phyloP scores from a whole-genome alignment of 2,797 vertebrate species.

The Silurus aristotelis region DNA sequence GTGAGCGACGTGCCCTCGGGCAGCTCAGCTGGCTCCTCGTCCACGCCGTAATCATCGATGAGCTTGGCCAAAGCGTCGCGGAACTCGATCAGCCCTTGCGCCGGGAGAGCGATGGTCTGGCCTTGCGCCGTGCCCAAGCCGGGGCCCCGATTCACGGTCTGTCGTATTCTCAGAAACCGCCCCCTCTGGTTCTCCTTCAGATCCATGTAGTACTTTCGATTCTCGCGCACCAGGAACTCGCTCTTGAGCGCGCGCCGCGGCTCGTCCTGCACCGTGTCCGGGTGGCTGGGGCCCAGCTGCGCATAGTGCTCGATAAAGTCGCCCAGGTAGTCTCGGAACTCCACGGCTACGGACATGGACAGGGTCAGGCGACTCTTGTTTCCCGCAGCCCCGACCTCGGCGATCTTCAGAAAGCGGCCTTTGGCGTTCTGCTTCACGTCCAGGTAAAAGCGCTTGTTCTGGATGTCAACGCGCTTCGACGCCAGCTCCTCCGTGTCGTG shows the following conservation, averaged over 20 bases:
- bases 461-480: conserved; percentile 97
- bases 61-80: conserved; percentile 97
- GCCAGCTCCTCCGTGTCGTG: conserved; percentile 98
- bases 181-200: conserved; percentile 99
- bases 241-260: conserved; percentile 94
- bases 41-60: conserved; percentile 97
- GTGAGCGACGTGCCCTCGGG: conserved; percentile 97
- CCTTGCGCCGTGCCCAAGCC: conserved; percentile 95
- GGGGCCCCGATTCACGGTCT: conserved; percentile 97
- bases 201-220: conserved; percentile 98
- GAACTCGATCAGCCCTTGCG: conserved; percentile 97
- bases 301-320: conserved; percentile 99
- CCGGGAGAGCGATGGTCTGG: conserved; percentile 96
- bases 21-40: conserved; percentile 96
- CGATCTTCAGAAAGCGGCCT: conserved; percentile 99
- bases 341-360: conserved; percentile 94
- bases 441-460: conserved; percentile 99
- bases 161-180: conserved; percentile 94
- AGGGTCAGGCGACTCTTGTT: conserved; percentile 96
- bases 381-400: conserved; percentile 96
- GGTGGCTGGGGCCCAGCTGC: conserved; percentile 92
- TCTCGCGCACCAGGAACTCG: conserved; percentile 95
- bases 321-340: conserved; percentile 97
- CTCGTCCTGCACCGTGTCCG: conserved; percentile 93
- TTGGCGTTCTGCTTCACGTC: conserved; percentile 99